Evolutionary conservation across 2,113 vertebrate species (phyloP).

Genomic region (Lathamus discolor): DNA sequence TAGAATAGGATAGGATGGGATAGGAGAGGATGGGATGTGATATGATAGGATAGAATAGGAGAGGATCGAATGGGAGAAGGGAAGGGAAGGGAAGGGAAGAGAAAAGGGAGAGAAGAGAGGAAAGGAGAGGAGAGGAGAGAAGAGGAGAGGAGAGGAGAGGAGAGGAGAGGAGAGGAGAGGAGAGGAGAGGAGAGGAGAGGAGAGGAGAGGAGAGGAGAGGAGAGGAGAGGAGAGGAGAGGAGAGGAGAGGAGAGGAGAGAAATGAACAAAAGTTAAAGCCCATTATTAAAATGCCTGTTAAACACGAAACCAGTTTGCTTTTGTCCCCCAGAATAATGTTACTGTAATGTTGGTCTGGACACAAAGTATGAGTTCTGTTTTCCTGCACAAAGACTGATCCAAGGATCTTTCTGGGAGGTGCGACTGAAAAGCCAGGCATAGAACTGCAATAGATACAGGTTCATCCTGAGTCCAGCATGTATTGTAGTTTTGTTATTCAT

Average conservation of each 20-base stretch:
- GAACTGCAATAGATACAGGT: background rate
- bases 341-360: background rate
- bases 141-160: background rate
- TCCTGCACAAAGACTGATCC: background rate
- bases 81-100: too few species aligned
- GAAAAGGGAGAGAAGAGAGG: too few species aligned
- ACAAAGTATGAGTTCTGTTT: background rate
- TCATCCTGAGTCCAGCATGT: background rate
- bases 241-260: too few species aligned
- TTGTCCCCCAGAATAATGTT: background rate
- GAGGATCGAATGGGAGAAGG: too few species aligned
- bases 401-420: background rate
- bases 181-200: rapidly evolving
- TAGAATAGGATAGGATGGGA: too few species aligned
- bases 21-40: too few species aligned
- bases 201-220: too few species aligned
- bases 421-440: background rate
- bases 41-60: too few species aligned
- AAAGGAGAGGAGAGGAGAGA: too few species aligned
- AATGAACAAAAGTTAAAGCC: background rate
- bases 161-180: too few species aligned
- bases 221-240: too few species aligned
- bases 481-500: background rate
- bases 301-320: background rate
- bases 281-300: background rate